Evolutionary conservation across 2,113 vertebrate genomes (phyloP).

Genomic region (Phycodurus eques): DNA sequence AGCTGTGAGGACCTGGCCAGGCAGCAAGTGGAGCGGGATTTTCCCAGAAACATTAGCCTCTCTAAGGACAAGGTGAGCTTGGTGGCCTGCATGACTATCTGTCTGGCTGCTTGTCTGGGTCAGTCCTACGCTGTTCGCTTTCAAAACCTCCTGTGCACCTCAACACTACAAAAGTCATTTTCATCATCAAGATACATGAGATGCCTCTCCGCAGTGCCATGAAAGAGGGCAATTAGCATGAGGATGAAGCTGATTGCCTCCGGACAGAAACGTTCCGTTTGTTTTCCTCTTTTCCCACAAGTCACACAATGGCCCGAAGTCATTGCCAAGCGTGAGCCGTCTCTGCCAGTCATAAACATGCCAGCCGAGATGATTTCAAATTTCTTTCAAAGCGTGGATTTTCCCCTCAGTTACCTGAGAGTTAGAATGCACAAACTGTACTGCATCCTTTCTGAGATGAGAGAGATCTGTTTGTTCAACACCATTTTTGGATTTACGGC

Average conservation of each 20-base stretch:
- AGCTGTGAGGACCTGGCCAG: slow-evolving; percentile 51
- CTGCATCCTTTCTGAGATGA: neutral
- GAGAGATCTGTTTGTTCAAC: neutral
- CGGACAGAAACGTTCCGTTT: slow-evolving; percentile 44
- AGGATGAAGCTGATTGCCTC: slow-evolving; percentile 32
- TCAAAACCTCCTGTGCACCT: slow-evolving; percentile 16
- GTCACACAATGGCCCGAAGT: slow-evolving; percentile 52
- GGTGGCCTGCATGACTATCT: slow-evolving; percentile 56
- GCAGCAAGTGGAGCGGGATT: slow-evolving; percentile 52
- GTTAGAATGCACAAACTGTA: slow-evolving; percentile 1
- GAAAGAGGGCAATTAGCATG: slow-evolving; percentile 43
- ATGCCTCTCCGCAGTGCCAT: slow-evolving; percentile 24
- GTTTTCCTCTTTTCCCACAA: slow-evolving; percentile 44
- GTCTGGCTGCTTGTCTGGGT: slow-evolving; percentile 54
- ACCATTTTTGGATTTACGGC: neutral
- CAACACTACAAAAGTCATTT: slow-evolving; percentile 22
- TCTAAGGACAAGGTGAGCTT: slow-evolving; percentile 59
- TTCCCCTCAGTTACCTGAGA: slow-evolving; percentile 14
- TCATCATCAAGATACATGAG: slow-evolving; percentile 45
- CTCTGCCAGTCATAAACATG: slow-evolving; percentile 28
- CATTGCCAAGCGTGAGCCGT: slow-evolving; percentile 32
- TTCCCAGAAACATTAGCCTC: slow-evolving; percentile 69
- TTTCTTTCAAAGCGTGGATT: slow-evolving; percentile 23
- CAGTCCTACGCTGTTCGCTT: slow-evolving; percentile 39
- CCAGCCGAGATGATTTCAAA: slow-evolving; percentile 11